phyloP scores from a whole-genome alignment of 2,113 vertebrate species.

The Zootoca vivipara region DNA sequence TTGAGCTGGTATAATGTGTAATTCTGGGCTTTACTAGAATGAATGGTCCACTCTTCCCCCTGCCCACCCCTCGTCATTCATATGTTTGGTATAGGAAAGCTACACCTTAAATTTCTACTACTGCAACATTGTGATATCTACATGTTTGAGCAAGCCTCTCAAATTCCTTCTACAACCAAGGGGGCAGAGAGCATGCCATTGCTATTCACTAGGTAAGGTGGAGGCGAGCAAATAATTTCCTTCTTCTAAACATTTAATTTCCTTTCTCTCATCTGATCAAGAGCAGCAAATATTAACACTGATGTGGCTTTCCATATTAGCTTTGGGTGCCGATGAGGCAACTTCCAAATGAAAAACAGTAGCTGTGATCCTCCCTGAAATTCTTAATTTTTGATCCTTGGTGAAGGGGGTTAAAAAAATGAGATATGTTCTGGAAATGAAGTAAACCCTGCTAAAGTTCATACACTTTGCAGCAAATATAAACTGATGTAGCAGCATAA shows the following conservation, averaged over 20 bases:
- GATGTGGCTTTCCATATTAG: conserved; percentile 12
- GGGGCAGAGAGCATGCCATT: background rate
- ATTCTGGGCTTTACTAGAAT: background rate
- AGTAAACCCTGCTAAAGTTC: background rate
- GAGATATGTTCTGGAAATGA: conserved; percentile 6
- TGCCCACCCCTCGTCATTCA: background rate
- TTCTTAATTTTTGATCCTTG: background rate
- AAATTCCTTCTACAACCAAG: background rate
- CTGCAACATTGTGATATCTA: background rate
- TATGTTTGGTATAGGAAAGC: background rate
- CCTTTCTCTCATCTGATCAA: conserved; percentile 62
- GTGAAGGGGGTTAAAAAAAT: background rate
- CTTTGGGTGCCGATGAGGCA: background rate
- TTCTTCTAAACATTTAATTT: conserved; percentile 65
- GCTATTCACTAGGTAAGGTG: conserved; percentile 4
- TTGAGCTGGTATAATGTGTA: background rate
- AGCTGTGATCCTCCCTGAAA: background rate
- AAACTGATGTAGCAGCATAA: background rate
- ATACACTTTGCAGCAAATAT: background rate
- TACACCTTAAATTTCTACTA: background rate
- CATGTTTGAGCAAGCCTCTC: background rate
- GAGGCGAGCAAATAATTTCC: conserved; percentile 55
- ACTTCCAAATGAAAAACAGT: background rate
- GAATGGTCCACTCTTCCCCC: background rate
- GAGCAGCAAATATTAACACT: conserved; percentile 20